phyloP scores from a whole-genome alignment of 1,140 invertebrate species.

The Drepana arcuata region DNA sequence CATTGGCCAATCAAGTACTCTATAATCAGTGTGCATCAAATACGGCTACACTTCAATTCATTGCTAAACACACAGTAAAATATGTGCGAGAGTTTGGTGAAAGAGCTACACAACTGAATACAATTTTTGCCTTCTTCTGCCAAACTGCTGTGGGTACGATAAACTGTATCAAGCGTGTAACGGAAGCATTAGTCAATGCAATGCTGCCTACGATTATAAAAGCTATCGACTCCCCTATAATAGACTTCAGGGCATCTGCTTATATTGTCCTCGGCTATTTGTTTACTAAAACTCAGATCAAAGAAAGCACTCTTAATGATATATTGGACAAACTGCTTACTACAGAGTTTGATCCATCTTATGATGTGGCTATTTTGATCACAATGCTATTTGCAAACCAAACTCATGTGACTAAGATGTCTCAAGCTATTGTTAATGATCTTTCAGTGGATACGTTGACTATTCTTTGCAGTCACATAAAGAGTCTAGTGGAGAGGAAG shows the following conservation, averaged over 20 bases:
- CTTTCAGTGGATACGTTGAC: constrained; percentile 57
- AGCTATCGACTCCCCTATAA: constrained; percentile 77
- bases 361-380: constrained; percentile 74
- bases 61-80: constrained; percentile 79
- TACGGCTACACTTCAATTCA: constrained; percentile 79
- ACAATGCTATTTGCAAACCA: constrained; percentile 76
- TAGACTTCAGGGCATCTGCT: constrained; percentile 80
- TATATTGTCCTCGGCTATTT: constrained; percentile 84
- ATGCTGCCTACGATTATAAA: constrained; percentile 80
- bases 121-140: constrained; percentile 85
- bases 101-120: constrained; percentile 75
- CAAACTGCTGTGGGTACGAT: constrained; percentile 80
- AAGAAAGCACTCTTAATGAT: constrained; percentile 73
- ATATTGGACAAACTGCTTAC: constrained; percentile 76
- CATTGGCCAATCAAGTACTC: constrained; percentile 80
- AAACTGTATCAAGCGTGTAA: constrained; percentile 59
- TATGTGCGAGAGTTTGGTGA: constrained; percentile 77
- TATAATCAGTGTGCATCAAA: constrained; percentile 81
- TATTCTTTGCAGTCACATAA: constrained; percentile 70
- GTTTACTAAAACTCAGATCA: constrained; percentile 76
- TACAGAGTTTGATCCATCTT: constrained; percentile 64
- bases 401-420: constrained; percentile 63
- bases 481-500: constrained; percentile 63
- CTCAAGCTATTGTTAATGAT: constrained; percentile 65
- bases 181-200: constrained; percentile 79